Base-by-base conservation (phyloP, 1,140 invertebrate species). In the Orius laevigatus region DNA sequence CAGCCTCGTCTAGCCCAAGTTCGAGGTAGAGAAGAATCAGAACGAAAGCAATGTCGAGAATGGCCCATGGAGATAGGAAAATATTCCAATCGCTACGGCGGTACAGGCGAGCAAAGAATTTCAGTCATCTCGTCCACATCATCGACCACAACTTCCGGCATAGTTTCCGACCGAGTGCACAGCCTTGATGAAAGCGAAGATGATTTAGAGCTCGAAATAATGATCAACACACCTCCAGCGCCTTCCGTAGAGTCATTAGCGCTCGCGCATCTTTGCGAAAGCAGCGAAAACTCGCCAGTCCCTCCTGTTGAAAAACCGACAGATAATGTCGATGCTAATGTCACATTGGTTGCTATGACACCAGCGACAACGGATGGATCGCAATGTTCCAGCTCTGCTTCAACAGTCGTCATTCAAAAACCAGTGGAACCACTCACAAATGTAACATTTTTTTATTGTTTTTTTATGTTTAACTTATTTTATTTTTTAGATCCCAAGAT, bases 91-190 rank as follows among this genome's bases (percentile, higher is more conserved):
- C 41, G 50, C 18, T 52, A 52, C 16, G 39, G 45, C 0, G 70
- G 53, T 74, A 76, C 45, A 56, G 75, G 67, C 34, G 84, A 88
- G 63, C 85, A 89, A 61, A 71, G 86, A 53, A 82, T 88, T 59
- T 94, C 89, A 14, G 83, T 93, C 10, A 88, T 93, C 59, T 91
- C 86, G 40, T 84, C 76, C 60, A 86, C 85, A 32, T 92, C 87
- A 51, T 93, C 89, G 3, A 93, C 92, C 59, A 93, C 89, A 33
- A 93, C 90, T 2, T 92, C 88, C 5, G 90, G 90, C 40, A 93
- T 94, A 51, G 89, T 92, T 8, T 93, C 88, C 61, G 90, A 94
- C 63, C 74, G 86, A 53, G 85, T 93, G 41, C 87, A 91, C 62
- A 92, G 87, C 45, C 81, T 93, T 64, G 88, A 93, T 63, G 88